A percentile compares a stretch with the other conserved stretches of the same genome.
Conservation (phyloP, 2,113 vertebrate genomes). For the Sinocyclocheilus maitianheensis region DNA sequence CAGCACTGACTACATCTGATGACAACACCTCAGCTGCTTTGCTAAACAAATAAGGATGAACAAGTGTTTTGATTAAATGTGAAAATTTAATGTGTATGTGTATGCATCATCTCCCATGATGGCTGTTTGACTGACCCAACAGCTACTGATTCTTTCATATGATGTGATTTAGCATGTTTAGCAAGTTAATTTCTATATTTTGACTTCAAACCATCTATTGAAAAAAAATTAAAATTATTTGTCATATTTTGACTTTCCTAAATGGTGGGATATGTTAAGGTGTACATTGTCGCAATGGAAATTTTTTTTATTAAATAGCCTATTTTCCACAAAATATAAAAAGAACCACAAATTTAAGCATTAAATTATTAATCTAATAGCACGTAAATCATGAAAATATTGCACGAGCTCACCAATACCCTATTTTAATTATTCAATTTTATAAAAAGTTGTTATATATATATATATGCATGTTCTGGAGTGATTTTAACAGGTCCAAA, state of each 20-base stretch:
- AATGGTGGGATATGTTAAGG: neutral
- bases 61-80: constrained; percentile 9
- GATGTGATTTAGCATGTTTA: neutral
- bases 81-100: neutral
- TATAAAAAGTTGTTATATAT: too few relatives aligned
- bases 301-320: neutral
- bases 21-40: constrained; percentile 62
- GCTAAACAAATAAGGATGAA: constrained; percentile 67
- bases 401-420: neutral
- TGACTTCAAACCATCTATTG: neutral
- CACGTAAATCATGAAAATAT: neutral
- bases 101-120: neutral
- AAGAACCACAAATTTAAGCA: neutral
- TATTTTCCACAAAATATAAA: neutral
- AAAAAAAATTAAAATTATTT: neutral
- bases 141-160: neutral
- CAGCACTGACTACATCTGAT: constrained; percentile 62
- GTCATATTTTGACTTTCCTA: neutral
- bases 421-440: too few relatives aligned
- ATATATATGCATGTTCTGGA: neutral
- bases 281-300: neutral
- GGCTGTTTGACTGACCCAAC: neutral
- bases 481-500: neutral
- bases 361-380: neutral
- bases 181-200: neutral